Conservation (phyloP, 1,140 invertebrate species). For the Apocrypta bakeri region DNA sequence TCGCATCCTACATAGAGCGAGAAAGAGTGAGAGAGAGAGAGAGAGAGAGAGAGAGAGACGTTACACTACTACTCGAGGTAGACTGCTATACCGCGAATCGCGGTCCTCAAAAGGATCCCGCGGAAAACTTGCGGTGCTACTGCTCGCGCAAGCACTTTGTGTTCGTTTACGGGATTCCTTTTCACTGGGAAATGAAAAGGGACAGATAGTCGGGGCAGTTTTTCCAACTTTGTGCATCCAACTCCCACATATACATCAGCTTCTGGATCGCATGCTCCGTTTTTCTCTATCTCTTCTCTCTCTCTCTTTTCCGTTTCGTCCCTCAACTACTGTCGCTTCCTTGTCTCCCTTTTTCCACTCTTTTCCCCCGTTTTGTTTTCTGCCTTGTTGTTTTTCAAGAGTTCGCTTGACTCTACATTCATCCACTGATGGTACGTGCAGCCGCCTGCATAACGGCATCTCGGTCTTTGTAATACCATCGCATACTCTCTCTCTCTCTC, state of each 20-base stretch:
- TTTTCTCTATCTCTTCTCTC: not conserved
- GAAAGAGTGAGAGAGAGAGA: not conserved
- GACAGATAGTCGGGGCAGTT: not conserved
- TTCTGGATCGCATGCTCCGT: not conserved
- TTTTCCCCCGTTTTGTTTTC: not conserved
- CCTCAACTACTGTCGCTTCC: not conserved
- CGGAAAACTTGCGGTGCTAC: constrained; percentile 9
- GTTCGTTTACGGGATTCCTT: constrained; percentile 28
- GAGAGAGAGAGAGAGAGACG: not conserved
- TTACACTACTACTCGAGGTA: not conserved
- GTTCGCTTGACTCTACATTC: not conserved
- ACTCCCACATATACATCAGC: not conserved
- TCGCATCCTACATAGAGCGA: not conserved
- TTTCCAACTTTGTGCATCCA: constrained; percentile 31
- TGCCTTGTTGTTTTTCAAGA: constrained; percentile 23
- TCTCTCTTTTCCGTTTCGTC: not conserved
- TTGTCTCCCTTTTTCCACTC: not conserved
- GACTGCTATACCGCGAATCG: not conserved
- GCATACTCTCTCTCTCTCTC: too few species aligned
- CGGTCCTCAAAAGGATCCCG: constrained; percentile 8
- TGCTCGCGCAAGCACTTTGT: constrained; percentile 12
- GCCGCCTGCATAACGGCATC: not conserved
- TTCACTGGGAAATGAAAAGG: constrained; percentile 31
- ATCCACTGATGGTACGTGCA: not conserved
- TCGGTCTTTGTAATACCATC: not conserved